Conservation (phyloP, 1,140 invertebrate species). For the Samia ricini region DNA sequence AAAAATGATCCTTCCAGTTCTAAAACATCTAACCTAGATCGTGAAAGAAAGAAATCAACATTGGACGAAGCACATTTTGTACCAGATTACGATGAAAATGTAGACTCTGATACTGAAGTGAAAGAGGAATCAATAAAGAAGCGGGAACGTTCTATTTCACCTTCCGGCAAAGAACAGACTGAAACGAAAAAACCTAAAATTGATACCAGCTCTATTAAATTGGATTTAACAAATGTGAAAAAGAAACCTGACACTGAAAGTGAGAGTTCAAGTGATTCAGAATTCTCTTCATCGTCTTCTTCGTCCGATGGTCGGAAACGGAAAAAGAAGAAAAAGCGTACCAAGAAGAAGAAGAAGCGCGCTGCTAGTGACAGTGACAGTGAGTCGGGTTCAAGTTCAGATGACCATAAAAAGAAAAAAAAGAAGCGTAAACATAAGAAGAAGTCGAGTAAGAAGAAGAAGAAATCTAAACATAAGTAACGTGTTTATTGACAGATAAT, state of each 20-base stretch:
- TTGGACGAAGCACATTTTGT: conserved; percentile 86
- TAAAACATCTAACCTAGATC: conserved; percentile 61
- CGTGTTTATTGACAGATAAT: not conserved
- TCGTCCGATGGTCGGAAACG: conserved; percentile 64
- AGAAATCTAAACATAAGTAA: conserved; percentile 75
- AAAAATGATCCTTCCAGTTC: conserved; percentile 36
- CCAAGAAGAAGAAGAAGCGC: conserved; percentile 70
- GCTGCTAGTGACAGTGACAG: conserved; percentile 69
- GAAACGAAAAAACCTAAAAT: conserved; percentile 62
- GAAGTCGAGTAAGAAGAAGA: conserved; percentile 75
- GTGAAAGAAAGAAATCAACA: conserved; percentile 81
- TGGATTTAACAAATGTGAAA: conserved; percentile 70
- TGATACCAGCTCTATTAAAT: conserved; percentile 64
- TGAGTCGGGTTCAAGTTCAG: conserved; percentile 71
- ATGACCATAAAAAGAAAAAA: conserved; percentile 76
- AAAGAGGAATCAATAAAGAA: conserved; percentile 63
- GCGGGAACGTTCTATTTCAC: conserved; percentile 51
- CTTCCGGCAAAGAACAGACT: conserved; percentile 28
- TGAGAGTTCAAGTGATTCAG: conserved; percentile 63
- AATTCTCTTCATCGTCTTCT: conserved; percentile 64
- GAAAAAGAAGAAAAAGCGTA: conserved; percentile 71
- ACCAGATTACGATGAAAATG: conserved; percentile 83
- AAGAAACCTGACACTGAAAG: conserved; percentile 70
- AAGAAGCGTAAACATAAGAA: conserved; percentile 76
- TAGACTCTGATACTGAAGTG: conserved; percentile 69